Conservation (phyloP, 2,888 invertebrate genomes). For the Lepidocyrtoides sp. region DNA sequence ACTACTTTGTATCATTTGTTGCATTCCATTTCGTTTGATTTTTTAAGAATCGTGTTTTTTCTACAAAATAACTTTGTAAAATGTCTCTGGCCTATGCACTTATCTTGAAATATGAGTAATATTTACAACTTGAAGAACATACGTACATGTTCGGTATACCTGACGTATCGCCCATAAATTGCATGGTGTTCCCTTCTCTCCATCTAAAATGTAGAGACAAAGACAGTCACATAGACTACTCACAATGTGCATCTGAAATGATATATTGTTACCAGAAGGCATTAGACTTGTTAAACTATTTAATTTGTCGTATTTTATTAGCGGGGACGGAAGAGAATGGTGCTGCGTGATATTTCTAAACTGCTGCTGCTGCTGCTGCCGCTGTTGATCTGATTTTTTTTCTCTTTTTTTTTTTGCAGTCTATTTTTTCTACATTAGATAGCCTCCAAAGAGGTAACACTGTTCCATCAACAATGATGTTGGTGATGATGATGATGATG, state of each 20-base stretch:
- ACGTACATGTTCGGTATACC: background rate
- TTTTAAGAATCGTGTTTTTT: background rate
- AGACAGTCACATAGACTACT: background rate
- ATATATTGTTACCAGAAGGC: background rate
- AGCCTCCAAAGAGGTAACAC: constrained; percentile 25
- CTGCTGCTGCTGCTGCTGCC: too few species aligned
- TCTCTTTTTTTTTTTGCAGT: background rate
- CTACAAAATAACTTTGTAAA: constrained; percentile 8
- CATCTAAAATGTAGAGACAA: background rate
- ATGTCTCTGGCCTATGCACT: constrained; percentile 25
- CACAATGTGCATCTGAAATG: background rate
- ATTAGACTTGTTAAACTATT: constrained; percentile 32
- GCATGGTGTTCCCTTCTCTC: constrained; percentile 14
- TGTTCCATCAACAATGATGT: background rate
- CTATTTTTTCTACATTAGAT: background rate
- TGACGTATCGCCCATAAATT: constrained; percentile 15
- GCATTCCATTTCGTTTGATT: constrained; percentile 32
- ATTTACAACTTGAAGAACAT: constrained; percentile 1
- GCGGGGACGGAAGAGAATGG: constrained; percentile 51
- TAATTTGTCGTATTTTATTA: constrained; percentile 53
- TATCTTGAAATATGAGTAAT: constrained; percentile 45
- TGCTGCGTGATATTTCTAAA: background rate
- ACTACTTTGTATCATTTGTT: constrained; percentile 3
- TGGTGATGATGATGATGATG: too few species aligned
- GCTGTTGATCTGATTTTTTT: constrained; percentile 23